Base-by-base conservation (phyloP, 2,113 vertebrate genomes). In the Dasyurus viverrinus region DNA sequence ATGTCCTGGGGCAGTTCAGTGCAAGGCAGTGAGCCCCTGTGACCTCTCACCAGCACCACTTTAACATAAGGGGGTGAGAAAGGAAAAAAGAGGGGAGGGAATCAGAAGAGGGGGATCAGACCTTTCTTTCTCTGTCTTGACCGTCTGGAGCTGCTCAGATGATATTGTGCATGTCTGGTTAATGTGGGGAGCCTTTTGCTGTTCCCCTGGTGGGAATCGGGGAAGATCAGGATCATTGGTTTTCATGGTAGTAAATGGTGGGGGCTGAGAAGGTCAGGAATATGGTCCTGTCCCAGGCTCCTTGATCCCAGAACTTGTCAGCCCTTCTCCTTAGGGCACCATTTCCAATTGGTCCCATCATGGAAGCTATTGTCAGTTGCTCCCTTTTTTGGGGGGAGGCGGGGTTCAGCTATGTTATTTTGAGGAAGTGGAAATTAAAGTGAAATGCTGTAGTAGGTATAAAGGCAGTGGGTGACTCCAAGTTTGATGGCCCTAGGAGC, bases 1-100 rank as follows among this genome's bases (percentile, higher is more conserved):
- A 42, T 42, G 94, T 54, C 93, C 96, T 93, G 10, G 89, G 95
- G 95, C 7, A 16, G 12, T 7, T 89, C n/a, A 93, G 68, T 91
- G 91, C 36, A 42, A n/a, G 68, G 16, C 68, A 90, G 14, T 90
- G 89, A 90, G 53, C 90, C 48, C 68, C 30, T 42, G 25, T 50
- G 93, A 89, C 50, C 14, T 54, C 68, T 22, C 46, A 6, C 23
- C 84, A 89, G 94, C 24, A 26, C 53, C 1, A 1, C 57, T 60
- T 48, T 92, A 91, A n/a, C 16, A 6, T 90, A 27, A 36, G 54
- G 53, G 89, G 46, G 52, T 0, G 12, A 90, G 90, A 50, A 9
- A 53, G 92, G 53, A 11, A 90, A 90, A 93, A 89, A 9, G 89
- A 0, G 11, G 76, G 54, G 92, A 60, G 60, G 68, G 50, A n/a